These are phyloP conservation scores for Clanis bilineata DNA, from an alignment of 2,888 invertebrate species.

Conservation along the genomic window DNA sequence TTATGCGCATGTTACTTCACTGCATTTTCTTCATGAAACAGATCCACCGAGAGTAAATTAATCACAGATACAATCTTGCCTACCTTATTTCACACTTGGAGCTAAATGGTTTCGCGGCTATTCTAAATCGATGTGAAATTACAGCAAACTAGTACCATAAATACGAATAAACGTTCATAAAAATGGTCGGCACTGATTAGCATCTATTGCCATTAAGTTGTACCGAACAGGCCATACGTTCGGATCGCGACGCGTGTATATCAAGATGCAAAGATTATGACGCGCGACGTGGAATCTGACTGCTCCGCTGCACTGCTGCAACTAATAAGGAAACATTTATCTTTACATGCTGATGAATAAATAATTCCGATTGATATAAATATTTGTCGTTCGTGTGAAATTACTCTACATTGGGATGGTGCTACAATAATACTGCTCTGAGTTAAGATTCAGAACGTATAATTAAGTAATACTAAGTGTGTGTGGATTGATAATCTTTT, in stretches of 20 bases:
- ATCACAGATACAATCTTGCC: not conserved
- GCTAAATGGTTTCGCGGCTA: conserved; percentile 32
- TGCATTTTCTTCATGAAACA: not conserved
- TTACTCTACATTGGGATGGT: too few relatives aligned
- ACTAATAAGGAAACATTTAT: not conserved
- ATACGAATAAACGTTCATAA: conserved; percentile 16
- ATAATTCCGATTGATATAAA: not conserved
- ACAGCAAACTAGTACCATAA: conserved; percentile 14
- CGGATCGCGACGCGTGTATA: conserved; percentile 9
- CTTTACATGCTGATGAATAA: not conserved
- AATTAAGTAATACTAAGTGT: too few relatives aligned
- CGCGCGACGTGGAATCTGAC: conserved; percentile 2
- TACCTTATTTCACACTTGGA: conserved; percentile 12
- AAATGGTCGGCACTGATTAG: conserved; percentile 20
- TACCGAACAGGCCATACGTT: conserved; percentile 13
- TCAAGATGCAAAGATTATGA: conserved; percentile 16
- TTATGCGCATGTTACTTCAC: too few relatives aligned
- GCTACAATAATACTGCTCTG: too few relatives aligned
- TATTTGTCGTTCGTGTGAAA: not conserved
- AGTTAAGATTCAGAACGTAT: too few relatives aligned
- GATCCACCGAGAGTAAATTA: not conserved
- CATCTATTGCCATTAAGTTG: conserved; percentile 18
- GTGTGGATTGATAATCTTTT: too few relatives aligned
- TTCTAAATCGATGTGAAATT: conserved; percentile 10
- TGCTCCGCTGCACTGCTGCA: conserved; percentile 1